Evolutionary conservation across 2,113 vertebrate genomes (phyloP).

Genomic region (Pygoscelis antarcticus): DNA sequence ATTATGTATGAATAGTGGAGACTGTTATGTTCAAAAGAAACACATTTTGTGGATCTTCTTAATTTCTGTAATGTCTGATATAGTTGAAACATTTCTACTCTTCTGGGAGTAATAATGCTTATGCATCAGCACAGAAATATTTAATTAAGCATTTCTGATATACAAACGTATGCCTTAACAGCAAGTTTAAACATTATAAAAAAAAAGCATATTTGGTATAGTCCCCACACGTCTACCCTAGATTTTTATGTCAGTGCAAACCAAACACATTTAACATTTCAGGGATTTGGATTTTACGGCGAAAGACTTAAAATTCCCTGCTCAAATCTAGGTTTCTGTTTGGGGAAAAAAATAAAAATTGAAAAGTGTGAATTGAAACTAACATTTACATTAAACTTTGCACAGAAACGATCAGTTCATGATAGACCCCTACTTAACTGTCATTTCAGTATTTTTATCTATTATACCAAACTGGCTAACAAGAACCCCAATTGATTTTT

Average conservation of each 20-base stretch:
- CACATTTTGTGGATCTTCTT: neutral
- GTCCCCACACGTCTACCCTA: neutral
- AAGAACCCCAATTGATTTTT: neutral
- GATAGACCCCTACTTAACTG: neutral
- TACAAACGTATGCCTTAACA: neutral
- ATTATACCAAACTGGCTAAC: neutral
- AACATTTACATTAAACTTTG: neutral
- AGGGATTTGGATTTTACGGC: neutral
- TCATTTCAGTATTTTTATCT: neutral
- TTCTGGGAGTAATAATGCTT: neutral
- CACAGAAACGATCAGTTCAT: neutral
- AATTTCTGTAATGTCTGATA: neutral
- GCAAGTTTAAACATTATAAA: neutral
- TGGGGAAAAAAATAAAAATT: no score
- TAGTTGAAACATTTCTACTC: neutral
- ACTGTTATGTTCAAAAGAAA: neutral
- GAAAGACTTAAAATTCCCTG: neutral
- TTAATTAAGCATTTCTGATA: neutral
- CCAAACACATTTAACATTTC: neutral
- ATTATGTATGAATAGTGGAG: neutral
- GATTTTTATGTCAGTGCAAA: neutral
- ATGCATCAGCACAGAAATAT: neutral
- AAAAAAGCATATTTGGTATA: neutral
- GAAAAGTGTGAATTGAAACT: neutral
- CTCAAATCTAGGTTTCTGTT: neutral